Base-by-base conservation (phyloP, 2,113 vertebrate species). In the Ctenomys sociabilis region DNA sequence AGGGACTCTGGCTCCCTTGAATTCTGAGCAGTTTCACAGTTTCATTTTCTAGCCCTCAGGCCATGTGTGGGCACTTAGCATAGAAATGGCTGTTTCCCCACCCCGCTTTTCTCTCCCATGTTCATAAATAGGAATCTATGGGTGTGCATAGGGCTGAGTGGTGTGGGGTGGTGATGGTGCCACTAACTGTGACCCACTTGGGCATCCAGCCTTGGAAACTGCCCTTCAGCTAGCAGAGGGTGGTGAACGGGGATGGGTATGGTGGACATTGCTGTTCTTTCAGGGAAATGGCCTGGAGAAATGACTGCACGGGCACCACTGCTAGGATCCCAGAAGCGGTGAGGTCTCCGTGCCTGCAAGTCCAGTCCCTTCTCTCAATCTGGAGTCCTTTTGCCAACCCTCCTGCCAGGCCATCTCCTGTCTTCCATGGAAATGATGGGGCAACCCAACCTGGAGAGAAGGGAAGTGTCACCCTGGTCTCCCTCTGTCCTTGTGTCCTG, bases 41-140 rank as follows among this genome's bases (percentile, higher is more conserved):
- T 95, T 82, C 11, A 22, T 86, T 94, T 94, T 92, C 90, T 72
- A 85, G 35, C 49, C 49, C 92, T 80, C n/a, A 22, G 72, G 78
- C 87, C 32, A 43, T 82, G 37, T 14, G 49, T 70, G 94, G 96
- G 92, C 72, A 84, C 85, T 96, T 93, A 92, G 83, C 96, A 95
- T 95, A 92, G 97, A 95, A 97, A 97, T 72, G 90, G 63, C 92
- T 95, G 40, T 75, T 95, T 93, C 87, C 78, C 30, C 1, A 13
- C n/a, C 28, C 86, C 37, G 40, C n/a, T 84, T 52, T 54, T 17
- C 95, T 96, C 49, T 84, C 57, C 54, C 2, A 0, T 7, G 16
- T 87, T 80, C 57, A 10, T 88, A 81, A 96, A 88, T 43, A 93
- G 87, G 88, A 80, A 81, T 85, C 61, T 70, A 16, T 40, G 52